Evolutionary conservation across 1,140 invertebrate genomes (phyloP), one percentile per base, ranked within the genome.

Genomic region (Oryctes rhinoceros): DNA sequence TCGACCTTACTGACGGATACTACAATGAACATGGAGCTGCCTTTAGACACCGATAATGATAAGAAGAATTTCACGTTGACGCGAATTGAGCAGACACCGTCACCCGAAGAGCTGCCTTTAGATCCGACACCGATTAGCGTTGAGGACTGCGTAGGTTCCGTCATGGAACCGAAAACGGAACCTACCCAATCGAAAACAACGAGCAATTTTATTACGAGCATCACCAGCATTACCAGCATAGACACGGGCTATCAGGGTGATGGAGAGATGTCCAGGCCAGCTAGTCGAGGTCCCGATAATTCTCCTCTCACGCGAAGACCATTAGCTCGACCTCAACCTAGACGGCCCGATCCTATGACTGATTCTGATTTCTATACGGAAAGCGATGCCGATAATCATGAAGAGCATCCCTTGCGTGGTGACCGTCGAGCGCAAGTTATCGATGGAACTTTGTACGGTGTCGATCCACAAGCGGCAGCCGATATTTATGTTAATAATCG

Each of bases 291-390:
- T 78, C 92, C 92, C 59, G 94, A 93, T 87, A 93, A 92, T 87
- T 92, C 91, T 59, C 91, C 90, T 20, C 86, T 88, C 78, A 89
- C 82, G 6, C 84, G 84, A 80, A 87, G 86, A 65, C 87, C 89
- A 37, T 81, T 84, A 47, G 83, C 84, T 9, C 35, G 83, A 75
- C 85, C 84, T 9, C 87, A 83, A 80, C 83, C 85, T 67, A 84
- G 92, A 83, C 89, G 93, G 47, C 91, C 92, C 79, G 94, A 96
- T 88, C 94, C 94, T 1, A 95, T 96, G 94, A 96, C 95, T 0
- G 95, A 96, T 87, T 96, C 95, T 0, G 95, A 96, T 86, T 96
- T 96, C 86, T 96, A 95, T 85, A 96, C 94, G 6, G 95, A 96
- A 88, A 95, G 94, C 83, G 95, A 96, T 88, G 94, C 94, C 0